These are phyloP conservation scores for Leptarthrus brevirostris DNA, from an alignment of 2,888 invertebrate species.

Conservation along the genomic window DNA sequence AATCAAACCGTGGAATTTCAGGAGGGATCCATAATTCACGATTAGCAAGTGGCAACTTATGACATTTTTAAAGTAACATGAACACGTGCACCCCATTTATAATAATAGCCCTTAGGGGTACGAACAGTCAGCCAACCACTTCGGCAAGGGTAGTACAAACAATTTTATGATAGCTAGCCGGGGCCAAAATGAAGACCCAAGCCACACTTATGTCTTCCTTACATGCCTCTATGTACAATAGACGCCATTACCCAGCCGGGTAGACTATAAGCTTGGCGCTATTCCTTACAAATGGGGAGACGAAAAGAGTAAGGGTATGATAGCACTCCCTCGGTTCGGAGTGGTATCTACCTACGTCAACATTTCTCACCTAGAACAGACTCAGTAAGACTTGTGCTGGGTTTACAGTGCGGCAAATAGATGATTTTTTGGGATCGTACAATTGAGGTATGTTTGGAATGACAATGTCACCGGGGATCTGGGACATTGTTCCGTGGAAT, in stretches of 20 bases:
- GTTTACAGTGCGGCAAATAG: slow-evolving; percentile 31
- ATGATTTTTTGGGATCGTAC: neutral
- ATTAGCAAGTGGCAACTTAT: slow-evolving; percentile 46
- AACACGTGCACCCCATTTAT: slow-evolving; percentile 45
- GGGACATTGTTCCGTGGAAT: neutral
- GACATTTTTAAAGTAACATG: slow-evolving; percentile 40
- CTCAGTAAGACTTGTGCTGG: slow-evolving; percentile 22
- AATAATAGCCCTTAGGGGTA: slow-evolving; percentile 27
- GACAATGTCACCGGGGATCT: neutral
- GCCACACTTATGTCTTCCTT: neutral
- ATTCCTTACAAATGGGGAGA: neutral
- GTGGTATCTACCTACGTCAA: slow-evolving; percentile 43
- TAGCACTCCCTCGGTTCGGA: slow-evolving; percentile 3
- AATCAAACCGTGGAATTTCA: slow-evolving; percentile 2
- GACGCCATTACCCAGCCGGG: slow-evolving; percentile 19
- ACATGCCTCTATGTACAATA: slow-evolving; percentile 13
- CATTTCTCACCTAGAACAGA: slow-evolving; percentile 41
- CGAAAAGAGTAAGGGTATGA: slow-evolving; percentile 20
- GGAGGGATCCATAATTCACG: slow-evolving; percentile 36
- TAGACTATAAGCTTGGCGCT: neutral
- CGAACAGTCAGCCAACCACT: slow-evolving; percentile 17
- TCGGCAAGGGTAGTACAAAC: neutral
- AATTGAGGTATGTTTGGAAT: neutral
- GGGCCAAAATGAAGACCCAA: slow-evolving; percentile 19
- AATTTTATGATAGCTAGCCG: slow-evolving; percentile 13